phyloP scores from a whole-genome alignment of 1,140 invertebrate species.

The Listronotus bonariensis region DNA sequence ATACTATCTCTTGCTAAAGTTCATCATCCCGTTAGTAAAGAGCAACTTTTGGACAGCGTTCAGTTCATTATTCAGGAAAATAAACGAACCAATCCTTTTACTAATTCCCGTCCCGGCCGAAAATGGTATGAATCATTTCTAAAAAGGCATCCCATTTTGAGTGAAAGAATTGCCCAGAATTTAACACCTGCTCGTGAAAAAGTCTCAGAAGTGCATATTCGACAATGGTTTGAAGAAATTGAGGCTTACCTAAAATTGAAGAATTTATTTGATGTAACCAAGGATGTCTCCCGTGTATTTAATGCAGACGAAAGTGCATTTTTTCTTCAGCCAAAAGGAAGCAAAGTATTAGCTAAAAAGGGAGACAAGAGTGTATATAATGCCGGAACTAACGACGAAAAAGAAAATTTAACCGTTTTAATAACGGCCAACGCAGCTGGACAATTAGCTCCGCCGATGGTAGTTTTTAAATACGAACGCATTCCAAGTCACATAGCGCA shows the following conservation, averaged over 20 bases:
- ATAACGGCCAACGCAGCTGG: constrained; percentile 49
- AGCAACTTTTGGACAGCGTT: no score
- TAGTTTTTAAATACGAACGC: no score
- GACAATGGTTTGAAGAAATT: constrained; percentile 37
- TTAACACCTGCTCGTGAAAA: constrained; percentile 43
- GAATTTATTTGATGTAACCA: constrained; percentile 29
- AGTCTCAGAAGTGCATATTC: constrained; percentile 43
- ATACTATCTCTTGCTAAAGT: no score
- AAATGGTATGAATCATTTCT: constrained; percentile 50
- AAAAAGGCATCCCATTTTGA: constrained; percentile 44
- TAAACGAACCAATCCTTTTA: no score
- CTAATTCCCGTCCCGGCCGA: constrained; percentile 42
- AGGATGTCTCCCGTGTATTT: no score
- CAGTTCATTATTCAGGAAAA: no score
- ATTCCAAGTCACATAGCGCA: no score
- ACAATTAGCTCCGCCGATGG: constrained; percentile 45
- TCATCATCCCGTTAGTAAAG: no score
- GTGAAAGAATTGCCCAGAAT: constrained; percentile 40
- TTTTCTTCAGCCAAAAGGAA: constrained; percentile 44
- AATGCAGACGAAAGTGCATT: constrained; percentile 45
- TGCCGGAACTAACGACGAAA: constrained; percentile 36
- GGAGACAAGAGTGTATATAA: constrained; percentile 15
- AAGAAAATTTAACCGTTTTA: constrained; percentile 41
- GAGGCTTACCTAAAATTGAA: neutral
- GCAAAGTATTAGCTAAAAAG: constrained; percentile 35